Conservation (phyloP, 2,797 vertebrate species). For the Sebastolobus altivelis region DNA sequence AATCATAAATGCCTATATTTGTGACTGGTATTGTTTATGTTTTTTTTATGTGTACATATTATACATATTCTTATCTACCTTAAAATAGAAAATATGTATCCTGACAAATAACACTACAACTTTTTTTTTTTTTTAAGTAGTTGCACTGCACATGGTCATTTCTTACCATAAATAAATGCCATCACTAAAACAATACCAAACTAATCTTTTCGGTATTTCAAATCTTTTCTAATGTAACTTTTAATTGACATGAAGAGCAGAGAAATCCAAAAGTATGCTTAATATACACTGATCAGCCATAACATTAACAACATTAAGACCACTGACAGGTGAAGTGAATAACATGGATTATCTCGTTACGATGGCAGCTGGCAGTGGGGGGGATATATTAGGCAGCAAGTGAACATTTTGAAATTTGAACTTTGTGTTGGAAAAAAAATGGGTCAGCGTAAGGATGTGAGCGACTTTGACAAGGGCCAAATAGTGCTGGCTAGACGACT, state of each 20-base stretch:
- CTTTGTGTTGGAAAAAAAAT: too few species aligned
- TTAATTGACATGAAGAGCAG: background rate
- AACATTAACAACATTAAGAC: too few species aligned
- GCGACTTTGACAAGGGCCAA: too few species aligned
- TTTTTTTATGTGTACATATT: background rate
- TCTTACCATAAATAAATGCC: background rate
- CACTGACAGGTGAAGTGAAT: too few species aligned
- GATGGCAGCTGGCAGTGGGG: too few species aligned
- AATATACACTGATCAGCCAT: too few species aligned
- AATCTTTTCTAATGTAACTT: background rate
- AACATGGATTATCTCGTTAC: too few species aligned
- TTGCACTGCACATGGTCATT: background rate
- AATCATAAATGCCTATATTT: background rate
- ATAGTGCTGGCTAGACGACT: too few species aligned
- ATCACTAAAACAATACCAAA: background rate
- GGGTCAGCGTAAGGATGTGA: too few species aligned
- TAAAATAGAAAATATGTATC: background rate
- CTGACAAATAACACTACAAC: background rate
- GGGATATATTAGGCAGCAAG: too few species aligned
- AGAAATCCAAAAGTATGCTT: background rate
- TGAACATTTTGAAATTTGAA: too few species aligned
- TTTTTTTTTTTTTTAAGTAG: background rate
- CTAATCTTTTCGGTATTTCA: background rate
- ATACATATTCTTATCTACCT: background rate
- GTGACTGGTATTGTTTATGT: background rate